A percentile compares a stretch with the other conserved stretches of the same genome.
Evolutionary conservation across 2,888 invertebrate species (phyloP).

Genomic region (Meganola albula): DNA sequence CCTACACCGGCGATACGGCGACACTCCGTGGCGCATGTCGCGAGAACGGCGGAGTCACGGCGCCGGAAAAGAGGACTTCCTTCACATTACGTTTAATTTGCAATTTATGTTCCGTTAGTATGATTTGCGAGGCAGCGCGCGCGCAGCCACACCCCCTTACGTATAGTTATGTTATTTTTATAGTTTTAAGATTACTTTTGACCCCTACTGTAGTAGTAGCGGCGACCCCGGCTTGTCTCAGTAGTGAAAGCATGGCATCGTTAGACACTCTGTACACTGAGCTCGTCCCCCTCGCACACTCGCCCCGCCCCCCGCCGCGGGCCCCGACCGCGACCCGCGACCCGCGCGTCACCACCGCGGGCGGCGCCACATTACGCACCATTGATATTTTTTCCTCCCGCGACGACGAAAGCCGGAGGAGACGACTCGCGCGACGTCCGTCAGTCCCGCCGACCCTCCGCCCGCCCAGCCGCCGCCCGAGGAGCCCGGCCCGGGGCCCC

Average conservation of each 20-base stretch:
- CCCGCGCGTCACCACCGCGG: background rate
- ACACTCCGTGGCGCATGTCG: no score
- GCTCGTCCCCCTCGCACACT: constrained; percentile 36
- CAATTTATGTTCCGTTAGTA: constrained; percentile 47
- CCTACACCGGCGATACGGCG: background rate
- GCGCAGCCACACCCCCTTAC: constrained; percentile 20
- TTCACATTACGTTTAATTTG: constrained; percentile 61
- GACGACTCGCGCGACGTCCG: constrained; percentile 25
- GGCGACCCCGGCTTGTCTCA: constrained; percentile 52
- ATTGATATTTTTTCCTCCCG: constrained; percentile 55
- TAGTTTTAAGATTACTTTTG: constrained; percentile 28
- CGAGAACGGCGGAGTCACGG: constrained; percentile 7
- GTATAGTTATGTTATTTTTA: constrained; percentile 20
- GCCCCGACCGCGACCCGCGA: background rate
- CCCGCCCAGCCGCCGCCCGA: constrained; percentile 23
- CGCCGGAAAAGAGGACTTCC: constrained; percentile 20
- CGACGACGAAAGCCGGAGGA: constrained; percentile 58
- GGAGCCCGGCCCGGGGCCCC: constrained; percentile 27
- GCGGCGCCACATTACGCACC: constrained; percentile 24
- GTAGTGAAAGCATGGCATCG: constrained; percentile 65
- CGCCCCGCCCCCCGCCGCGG: constrained; percentile 14
- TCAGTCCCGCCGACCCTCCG: constrained; percentile 26
- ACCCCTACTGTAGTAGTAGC: constrained; percentile 46
- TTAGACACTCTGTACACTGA: constrained; percentile 48
- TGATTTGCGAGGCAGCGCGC: constrained; percentile 46